These are phyloP conservation scores for Penelope pileata DNA, from an alignment of 2,113 vertebrate species.

Conservation along the genomic window DNA sequence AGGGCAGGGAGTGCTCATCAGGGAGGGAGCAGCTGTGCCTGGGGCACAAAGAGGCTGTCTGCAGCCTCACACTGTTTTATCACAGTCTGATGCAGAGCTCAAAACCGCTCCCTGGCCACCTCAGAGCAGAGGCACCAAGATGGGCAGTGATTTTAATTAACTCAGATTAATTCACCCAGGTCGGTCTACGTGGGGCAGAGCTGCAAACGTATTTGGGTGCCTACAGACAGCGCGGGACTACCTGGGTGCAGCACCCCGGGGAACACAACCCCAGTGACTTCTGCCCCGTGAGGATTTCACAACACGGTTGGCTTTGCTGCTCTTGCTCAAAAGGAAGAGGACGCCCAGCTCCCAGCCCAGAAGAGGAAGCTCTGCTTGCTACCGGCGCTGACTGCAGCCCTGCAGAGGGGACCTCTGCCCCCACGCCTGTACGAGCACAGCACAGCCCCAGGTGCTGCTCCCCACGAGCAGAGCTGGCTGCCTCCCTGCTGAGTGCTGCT, in stretches of 20 bases:
- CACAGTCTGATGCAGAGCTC: background rate
- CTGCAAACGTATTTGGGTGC: background rate
- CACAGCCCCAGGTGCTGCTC: rapidly evolving
- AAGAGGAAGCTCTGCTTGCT: rapidly evolving
- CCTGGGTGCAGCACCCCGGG: rapidly evolving
- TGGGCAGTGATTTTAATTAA: rapidly evolving
- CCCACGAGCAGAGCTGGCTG: background rate
- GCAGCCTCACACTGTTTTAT: background rate
- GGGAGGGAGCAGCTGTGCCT: background rate
- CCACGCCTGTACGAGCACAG: background rate
- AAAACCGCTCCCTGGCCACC: no score
- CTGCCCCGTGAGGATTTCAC: rapidly evolving
- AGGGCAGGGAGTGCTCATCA: background rate
- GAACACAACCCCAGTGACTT: background rate
- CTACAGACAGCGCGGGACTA: rapidly evolving
- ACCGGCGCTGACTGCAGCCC: rapidly evolving
- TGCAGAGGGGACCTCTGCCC: background rate
- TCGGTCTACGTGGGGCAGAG: rapidly evolving
- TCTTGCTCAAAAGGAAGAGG: background rate
- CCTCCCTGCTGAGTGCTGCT: no score
- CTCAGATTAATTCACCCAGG: background rate
- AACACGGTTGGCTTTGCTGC: rapidly evolving
- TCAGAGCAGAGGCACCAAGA: background rate
- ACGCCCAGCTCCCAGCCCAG: background rate
- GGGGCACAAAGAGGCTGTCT: background rate